Evolutionary conservation across 2,113 vertebrate species (phyloP).

Genomic region (Pagrus major): DNA sequence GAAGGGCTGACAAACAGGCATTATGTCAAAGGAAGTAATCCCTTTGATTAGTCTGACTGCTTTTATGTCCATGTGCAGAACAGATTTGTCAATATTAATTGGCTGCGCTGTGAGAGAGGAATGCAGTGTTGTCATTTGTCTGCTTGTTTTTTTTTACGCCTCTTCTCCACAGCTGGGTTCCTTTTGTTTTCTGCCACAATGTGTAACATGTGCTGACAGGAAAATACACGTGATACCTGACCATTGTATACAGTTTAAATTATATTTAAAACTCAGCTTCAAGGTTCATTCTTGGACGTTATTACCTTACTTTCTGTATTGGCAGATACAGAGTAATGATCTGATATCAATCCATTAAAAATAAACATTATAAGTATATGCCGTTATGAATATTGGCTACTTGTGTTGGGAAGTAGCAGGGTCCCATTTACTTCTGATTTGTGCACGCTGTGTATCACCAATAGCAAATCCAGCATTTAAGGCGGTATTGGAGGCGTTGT

Average conservation of each 20-base stretch:
- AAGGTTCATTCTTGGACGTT: no score
- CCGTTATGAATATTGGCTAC: no score
- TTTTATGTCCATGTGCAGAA: not conserved
- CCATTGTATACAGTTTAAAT: not conserved
- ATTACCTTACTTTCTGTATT: no score
- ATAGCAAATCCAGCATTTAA: no score
- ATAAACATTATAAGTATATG: no score
- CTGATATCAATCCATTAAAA: no score
- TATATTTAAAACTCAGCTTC: not conserved
- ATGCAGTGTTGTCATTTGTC: constrained; percentile 1
- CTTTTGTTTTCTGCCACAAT: not conserved
- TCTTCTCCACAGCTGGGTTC: not conserved
- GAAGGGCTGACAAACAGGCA: not conserved
- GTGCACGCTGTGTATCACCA: no score
- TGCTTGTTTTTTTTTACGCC: not conserved
- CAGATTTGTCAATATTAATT: constrained; percentile 16
- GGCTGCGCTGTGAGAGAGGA: not conserved
- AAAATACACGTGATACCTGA: not conserved
- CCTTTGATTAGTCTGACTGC: constrained; percentile 3
- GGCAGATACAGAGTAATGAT: no score
- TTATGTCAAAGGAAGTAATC: not conserved
- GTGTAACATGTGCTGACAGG: constrained; percentile 4
- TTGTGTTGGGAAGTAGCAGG: no score
- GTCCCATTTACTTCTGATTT: no score
- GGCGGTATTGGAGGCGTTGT: no score